A percentile compares a stretch with the other conserved stretches of the same genome.
These are phyloP conservation scores for Microvelia longipes DNA, from an alignment of 1,140 invertebrate genomes.

Conservation along the genomic window DNA sequence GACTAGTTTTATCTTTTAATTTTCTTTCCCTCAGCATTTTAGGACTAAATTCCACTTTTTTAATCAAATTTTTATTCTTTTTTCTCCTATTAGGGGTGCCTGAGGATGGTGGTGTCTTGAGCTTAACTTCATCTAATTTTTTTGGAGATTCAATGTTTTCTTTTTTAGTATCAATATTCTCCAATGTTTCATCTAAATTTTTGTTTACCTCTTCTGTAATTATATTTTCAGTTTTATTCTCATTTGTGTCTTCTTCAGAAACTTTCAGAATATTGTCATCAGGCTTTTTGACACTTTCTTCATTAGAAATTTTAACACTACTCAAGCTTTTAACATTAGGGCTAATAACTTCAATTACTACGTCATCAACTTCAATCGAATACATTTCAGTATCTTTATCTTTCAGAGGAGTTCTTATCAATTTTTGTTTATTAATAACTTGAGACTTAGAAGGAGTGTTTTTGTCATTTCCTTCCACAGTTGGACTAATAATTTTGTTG, in stretches of 20 bases:
- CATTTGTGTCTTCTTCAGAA: neutral
- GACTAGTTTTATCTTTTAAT: neutral
- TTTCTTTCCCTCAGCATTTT: conserved; percentile 1
- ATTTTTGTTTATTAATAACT: too few relatives aligned
- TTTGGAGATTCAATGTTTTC: neutral
- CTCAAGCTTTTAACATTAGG: neutral
- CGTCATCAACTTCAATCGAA: too few relatives aligned
- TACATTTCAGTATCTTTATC: too few relatives aligned
- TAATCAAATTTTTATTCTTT: neutral
- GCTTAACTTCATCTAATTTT: neutral
- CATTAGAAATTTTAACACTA: neutral
- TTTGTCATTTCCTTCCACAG: too few relatives aligned
- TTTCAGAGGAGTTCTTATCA: too few relatives aligned
- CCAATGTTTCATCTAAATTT: neutral
- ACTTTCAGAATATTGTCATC: neutral
- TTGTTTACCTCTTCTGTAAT: neutral
- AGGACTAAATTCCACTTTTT: conserved; percentile 1
- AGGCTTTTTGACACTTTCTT: neutral
- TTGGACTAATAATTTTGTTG: too few relatives aligned
- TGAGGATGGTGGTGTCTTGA: neutral
- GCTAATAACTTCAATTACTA: neutral
- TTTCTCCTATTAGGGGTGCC: neutral
- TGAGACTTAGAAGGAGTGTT: too few relatives aligned
- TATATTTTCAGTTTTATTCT: neutral
- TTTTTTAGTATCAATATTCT: neutral